Evolutionary conservation across 2,797 vertebrate genomes (phyloP), one percentile per base, ranked within the genome.

Genomic region (Typhlichthys subterraneus): DNA sequence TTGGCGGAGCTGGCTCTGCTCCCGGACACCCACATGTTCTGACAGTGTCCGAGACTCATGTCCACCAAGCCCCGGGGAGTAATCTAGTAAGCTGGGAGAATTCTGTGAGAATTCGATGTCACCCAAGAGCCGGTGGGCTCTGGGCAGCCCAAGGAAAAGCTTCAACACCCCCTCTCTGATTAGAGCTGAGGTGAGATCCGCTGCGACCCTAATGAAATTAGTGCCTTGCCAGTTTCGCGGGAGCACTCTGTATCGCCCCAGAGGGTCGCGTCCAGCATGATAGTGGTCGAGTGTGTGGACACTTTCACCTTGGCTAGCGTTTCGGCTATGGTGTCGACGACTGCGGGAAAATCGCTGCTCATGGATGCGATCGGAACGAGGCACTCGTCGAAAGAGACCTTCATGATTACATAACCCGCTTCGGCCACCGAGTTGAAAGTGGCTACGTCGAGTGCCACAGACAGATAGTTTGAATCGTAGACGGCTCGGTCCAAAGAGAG

Each of bases 111-210:
- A 12, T 23, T 51, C 23, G 11, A 61, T 42, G 48, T 3, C 9
- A 12, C 47, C 10, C 57, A 58, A 58, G 14, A 13, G 42, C 6
- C 9, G 8, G 12, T 14, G 54, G 7, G 33, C 45, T 12, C 57
- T 58, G 14, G 57, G 57, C 57, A 58, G 45, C 45, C 57, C 14
- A 17, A 58, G 45, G 42, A 58, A 58, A 9, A 58, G 57, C 19
- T 58, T 58, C 45, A 11, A 7, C 42, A 47, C 15, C 42, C 57
- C 14, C 14, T 58, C 6, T 57, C 1, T 13, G 54, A 57, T 4
- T 12, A 58, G 45, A 46, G 42, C 11, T 1, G 57, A 58, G 5
- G 57, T 45, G 1, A 58, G 9, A n/a, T 23, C 57, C 0, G 5
- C 45, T 47, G 57, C 57, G 11, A 46, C 45, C 17, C 14, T 59